Conservation (phyloP, 2,888 invertebrate species). For the Trachelus tabidus region DNA sequence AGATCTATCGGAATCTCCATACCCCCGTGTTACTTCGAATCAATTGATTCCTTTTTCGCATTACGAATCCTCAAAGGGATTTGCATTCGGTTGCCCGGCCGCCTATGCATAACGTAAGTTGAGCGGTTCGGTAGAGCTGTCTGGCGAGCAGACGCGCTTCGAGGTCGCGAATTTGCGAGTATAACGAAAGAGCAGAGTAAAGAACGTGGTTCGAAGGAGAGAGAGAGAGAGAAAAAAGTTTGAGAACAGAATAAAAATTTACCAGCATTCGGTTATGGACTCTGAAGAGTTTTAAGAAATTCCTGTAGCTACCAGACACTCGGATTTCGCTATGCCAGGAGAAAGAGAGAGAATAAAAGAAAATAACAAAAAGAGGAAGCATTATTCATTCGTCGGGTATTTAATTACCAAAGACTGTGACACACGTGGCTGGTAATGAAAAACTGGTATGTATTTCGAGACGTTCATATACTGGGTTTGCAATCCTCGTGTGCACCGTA, state of each 20-base stretch:
- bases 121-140: neutral
- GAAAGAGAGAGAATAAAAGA: too few relatives aligned
- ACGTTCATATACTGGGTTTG: slow-evolving; percentile 15
- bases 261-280: neutral
- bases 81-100: neutral
- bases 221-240: too few relatives aligned
- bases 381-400: slow-evolving; percentile 17
- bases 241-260: neutral
- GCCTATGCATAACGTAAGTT: neutral
- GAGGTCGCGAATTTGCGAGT: neutral
- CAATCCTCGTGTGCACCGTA: neutral
- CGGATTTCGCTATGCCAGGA: neutral
- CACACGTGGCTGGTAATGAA: slow-evolving; percentile 5
- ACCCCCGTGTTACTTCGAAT: neutral
- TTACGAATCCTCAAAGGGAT: neutral
- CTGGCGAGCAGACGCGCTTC: neutral
- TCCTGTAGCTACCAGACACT: neutral
- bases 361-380: neutral
- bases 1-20: neutral
- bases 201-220: neutral
- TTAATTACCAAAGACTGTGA: slow-evolving; percentile 14
- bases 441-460: slow-evolving; percentile 21
- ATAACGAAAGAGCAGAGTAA: neutral
- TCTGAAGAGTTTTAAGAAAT: neutral
- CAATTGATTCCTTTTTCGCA: neutral